These are phyloP conservation scores for Nannospalax galili DNA, from an alignment of 2,113 vertebrate species.

Conservation along the genomic window DNA sequence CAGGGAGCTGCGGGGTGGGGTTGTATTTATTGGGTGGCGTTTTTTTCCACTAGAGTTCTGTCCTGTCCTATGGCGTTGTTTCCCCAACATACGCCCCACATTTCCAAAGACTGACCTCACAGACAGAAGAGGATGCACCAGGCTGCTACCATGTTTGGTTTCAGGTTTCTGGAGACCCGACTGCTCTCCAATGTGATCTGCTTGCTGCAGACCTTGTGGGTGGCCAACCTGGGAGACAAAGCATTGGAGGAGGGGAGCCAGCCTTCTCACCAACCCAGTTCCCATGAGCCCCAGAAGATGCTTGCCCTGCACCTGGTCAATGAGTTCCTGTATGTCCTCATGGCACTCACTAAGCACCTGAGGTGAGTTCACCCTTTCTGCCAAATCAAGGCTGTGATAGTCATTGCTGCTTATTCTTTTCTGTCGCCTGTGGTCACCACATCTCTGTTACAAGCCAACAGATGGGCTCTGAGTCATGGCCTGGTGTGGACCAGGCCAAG, in stretches of 20 bases:
- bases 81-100: too few relatives aligned
- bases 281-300: constrained; percentile 84
- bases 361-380: constrained; percentile 83
- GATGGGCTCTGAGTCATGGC: neutral
- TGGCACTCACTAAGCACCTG: constrained; percentile 85
- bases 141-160: neutral
- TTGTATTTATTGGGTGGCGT: rapidly evolving
- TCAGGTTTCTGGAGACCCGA: constrained; percentile 89
- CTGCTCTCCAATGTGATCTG: constrained; percentile 87
- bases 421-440: neutral
- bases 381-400: too few relatives aligned
- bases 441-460: rapidly evolving
- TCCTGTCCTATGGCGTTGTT: too few relatives aligned
- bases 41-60: rapidly evolving
- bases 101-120: neutral
- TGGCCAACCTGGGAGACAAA: constrained; percentile 90
- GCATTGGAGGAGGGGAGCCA: constrained; percentile 53
- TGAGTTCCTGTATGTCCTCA: constrained; percentile 91
- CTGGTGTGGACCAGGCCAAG: neutral
- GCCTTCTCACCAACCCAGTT: constrained; percentile 17
- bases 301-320: constrained; percentile 91
- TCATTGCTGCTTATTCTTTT: neutral
- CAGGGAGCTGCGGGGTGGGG: neutral
- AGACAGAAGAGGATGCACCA: neutral
- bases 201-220: constrained; percentile 92